Evolutionary conservation across 2,113 vertebrate genomes (phyloP), one percentile per base, ranked within the genome.

Genomic region (Nymphicus hollandicus): DNA sequence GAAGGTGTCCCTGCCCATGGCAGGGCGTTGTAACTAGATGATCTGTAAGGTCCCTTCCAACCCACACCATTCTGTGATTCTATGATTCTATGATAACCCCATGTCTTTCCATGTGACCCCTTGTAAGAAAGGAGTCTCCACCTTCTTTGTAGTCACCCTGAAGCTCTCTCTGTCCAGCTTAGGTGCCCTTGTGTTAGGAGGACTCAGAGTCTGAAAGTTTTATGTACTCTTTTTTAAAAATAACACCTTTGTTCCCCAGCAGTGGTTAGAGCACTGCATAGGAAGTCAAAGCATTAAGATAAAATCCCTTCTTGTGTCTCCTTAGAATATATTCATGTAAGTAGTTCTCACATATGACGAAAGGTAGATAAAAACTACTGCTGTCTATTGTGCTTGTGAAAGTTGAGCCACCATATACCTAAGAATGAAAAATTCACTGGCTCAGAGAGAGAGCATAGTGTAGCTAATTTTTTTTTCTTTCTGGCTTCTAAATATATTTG

Each of bases 241-340:
- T 23, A 20, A 10, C 5, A 6, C 0, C 4, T 76, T 44, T 7
- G 5, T 28, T 28, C 11, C 20, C 24, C 11, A 43, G 0, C 3
- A 11, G 11, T 12, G 8, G 3, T 43, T 60, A 50, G 11, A 52
- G 17, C 8, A 65, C 17, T 61, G 28, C n/a, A 58, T 1, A 47
- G 33, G 17, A 84, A 70, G 6, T 24, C 29, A 81, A 39, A 49
- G 8, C 4, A 29, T 29, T 35, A 47, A 55, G 27, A 29, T 31
- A 19, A 3, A 37, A 6, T 41, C 11, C 35, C 6, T 77, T 69
- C 35, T 60, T 10, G 4, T 39, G 23, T 35, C 9, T 85, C 55
- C 23, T n/a, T 61, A 43, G 23, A 73, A 50, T 37, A 27, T 6
- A 72, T 39, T 14, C 8, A 7, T 44, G 4, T 11, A 10, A 6